Conservation (phyloP, 2,113 vertebrate genomes). For the Toxostoma redivivum region DNA sequence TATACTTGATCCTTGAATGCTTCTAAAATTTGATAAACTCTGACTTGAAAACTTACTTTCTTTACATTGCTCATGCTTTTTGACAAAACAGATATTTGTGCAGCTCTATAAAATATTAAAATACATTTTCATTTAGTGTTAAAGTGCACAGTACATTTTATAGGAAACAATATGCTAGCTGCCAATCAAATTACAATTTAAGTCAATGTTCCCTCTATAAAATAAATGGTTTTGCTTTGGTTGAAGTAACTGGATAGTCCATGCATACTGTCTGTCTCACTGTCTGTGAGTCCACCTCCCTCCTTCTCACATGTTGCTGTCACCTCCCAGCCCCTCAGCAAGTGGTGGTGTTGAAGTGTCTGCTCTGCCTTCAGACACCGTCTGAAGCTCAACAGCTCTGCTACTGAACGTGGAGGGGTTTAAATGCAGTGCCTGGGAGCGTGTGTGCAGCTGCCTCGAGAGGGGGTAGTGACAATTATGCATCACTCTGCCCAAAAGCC, state of each 20-base stretch:
- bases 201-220: background rate
- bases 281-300: background rate
- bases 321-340: background rate
- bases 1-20: conserved; percentile 32
- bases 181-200: conserved; percentile 25
- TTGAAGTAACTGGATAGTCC: background rate
- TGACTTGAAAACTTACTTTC: conserved; percentile 57
- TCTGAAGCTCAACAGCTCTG: background rate
- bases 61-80: conserved; percentile 55
- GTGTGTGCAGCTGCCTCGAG: background rate
- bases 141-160: conserved; percentile 77
- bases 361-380: background rate
- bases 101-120: conserved; percentile 72
- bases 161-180: conserved; percentile 64
- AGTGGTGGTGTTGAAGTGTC: rapidly evolving
- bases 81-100: conserved; percentile 70
- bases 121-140: conserved; percentile 73
- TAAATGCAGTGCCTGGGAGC: background rate
- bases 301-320: background rate
- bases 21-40: conserved; percentile 57
- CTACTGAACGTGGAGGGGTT: rapidly evolving
- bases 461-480: background rate
- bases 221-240: background rate
- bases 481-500: background rate
- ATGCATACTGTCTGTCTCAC: background rate